Percentiles rank a stretch among this genome's conserved stretches.
Evolutionary conservation across 2,888 invertebrate species (phyloP).

Genomic region (Drosophila flavopinicola): DNA sequence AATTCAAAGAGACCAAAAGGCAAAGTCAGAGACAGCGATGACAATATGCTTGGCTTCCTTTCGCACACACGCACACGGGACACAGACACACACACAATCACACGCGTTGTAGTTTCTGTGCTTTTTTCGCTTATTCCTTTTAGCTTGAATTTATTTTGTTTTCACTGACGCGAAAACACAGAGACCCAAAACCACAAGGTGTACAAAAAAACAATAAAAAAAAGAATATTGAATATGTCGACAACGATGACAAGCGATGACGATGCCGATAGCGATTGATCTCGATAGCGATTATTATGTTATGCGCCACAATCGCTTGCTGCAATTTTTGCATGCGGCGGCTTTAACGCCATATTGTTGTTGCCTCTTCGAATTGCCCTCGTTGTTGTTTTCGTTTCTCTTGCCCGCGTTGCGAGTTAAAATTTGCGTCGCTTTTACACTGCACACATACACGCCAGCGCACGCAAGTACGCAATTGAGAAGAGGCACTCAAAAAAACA

Average conservation of each 20-base stretch:
- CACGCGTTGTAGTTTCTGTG: slow-evolving; percentile 40
- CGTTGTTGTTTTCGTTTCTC: slow-evolving; percentile 41
- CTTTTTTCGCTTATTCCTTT: slow-evolving; percentile 41
- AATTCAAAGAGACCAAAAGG: slow-evolving; percentile 27
- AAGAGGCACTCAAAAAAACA: slow-evolving; percentile 54
- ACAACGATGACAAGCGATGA: slow-evolving; percentile 32
- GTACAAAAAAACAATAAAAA: slow-evolving; percentile 47
- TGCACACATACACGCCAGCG: slow-evolving; percentile 26
- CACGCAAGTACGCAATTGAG: slow-evolving; percentile 45
- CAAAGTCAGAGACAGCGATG: slow-evolving; percentile 30
- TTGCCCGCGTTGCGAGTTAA: slow-evolving; percentile 41
- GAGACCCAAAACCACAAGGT: slow-evolving; percentile 25
- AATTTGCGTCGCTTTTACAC: slow-evolving; percentile 50
- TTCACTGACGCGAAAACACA: slow-evolving; percentile 28
- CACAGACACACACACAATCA: slow-evolving; percentile 3
- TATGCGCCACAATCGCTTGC: slow-evolving; percentile 46
- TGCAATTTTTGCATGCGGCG: slow-evolving; percentile 62
- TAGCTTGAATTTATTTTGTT: slow-evolving; percentile 40
- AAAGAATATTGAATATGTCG: slow-evolving; percentile 26
- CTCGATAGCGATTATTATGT: slow-evolving; percentile 28
- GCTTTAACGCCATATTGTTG: slow-evolving; percentile 65
- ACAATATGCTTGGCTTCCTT: slow-evolving; percentile 46
- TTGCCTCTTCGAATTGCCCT: slow-evolving; percentile 25
- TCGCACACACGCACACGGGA: slow-evolving; percentile 3
- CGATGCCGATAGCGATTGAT: slow-evolving; percentile 24